Base-by-base conservation (phyloP, 1,140 invertebrate species). In the Lepidostoma basale region DNA sequence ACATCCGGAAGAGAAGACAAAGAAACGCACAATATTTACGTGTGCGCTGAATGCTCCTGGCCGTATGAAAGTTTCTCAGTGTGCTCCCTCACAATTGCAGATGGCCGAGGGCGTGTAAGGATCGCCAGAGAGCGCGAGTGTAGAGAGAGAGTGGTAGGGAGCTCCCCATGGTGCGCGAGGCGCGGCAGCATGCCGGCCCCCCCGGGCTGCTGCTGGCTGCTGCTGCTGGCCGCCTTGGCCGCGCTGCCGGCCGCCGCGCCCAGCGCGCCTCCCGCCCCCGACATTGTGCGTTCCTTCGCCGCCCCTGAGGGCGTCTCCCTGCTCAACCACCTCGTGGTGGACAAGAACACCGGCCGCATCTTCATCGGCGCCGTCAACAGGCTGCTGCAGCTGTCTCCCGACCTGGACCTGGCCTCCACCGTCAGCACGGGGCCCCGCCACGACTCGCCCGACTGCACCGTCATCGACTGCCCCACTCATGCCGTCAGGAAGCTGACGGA, bases 301-400 rank as follows among this genome's bases (percentile, higher is more conserved):
- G 88, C 89, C 77, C 77, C 84, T 23, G 82, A 85, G 28, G 84
- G 86, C 72, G 83, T 86, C 73, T 68, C 74, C 58, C 77, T 80
- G 39, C 78, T 91, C 85, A 93, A 95, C 80, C 94, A 97, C 81
- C 84, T 98, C 68, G 92, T 94, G 25, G 91, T 97, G 63, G 94
- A 98, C 80, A 93, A 92, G 77, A 92, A 94, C 79, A 96, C 94
- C 12, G 95, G 94, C 30, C 86, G 94, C 40, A 83, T 98, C 8
- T 98, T 95, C 84, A 88, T 98, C 47, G 97, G 96, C 54, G 96
- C 93, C 33, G 93, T 97, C 6, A 99, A 99, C 83, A 85, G 88
- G 56, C 86, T 99, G 28, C 98, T 96, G 79, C 95, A 97, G 81
- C 85, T 99, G 12, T 92, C 94, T 14, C 89, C 92, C 4, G 92